A percentile compares a stretch with the other conserved stretches of the same genome.
These are phyloP conservation scores for Actias luna DNA, from an alignment of 2,888 invertebrate genomes.

Conservation along the genomic window DNA sequence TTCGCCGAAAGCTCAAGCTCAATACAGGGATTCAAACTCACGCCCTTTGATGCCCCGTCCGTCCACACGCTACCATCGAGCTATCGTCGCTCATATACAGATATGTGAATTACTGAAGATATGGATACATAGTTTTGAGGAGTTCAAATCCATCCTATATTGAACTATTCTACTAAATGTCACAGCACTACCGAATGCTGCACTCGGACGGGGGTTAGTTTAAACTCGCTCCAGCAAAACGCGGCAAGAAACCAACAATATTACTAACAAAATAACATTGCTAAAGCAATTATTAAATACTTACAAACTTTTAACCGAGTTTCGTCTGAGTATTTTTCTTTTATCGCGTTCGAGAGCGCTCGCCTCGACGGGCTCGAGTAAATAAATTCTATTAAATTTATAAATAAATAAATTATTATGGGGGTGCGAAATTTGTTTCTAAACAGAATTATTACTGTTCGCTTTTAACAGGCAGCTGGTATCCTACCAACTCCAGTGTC, in stretches of 20 bases:
- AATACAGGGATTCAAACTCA: too few relatives aligned
- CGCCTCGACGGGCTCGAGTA: background rate
- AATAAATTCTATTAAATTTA: background rate
- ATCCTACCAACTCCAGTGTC: too few relatives aligned
- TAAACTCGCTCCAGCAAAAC: background rate
- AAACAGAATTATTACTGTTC: background rate
- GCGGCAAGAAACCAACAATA: conserved; percentile 24
- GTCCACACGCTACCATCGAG: too few relatives aligned
- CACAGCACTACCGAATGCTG: background rate
- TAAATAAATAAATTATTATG: background rate
- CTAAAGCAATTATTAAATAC: conserved; percentile 28
- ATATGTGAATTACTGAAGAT: too few relatives aligned
- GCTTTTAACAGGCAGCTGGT: too few relatives aligned
- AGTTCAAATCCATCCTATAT: background rate
- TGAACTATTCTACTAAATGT: background rate
- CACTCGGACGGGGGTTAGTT: background rate
- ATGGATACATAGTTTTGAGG: background rate
- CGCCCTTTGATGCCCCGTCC: too few relatives aligned
- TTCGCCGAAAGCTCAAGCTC: too few relatives aligned
- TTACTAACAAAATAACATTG: conserved; percentile 28
- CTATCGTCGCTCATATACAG: too few relatives aligned
- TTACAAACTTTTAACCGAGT: conserved; percentile 20
- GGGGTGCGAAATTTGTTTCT: background rate
- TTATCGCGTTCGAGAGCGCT: conserved; percentile 18
- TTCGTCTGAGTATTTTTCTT: conserved; percentile 27